Evolutionary conservation across 1,140 invertebrate species (phyloP).

Genomic region (Akabosia matsudoensis): DNA sequence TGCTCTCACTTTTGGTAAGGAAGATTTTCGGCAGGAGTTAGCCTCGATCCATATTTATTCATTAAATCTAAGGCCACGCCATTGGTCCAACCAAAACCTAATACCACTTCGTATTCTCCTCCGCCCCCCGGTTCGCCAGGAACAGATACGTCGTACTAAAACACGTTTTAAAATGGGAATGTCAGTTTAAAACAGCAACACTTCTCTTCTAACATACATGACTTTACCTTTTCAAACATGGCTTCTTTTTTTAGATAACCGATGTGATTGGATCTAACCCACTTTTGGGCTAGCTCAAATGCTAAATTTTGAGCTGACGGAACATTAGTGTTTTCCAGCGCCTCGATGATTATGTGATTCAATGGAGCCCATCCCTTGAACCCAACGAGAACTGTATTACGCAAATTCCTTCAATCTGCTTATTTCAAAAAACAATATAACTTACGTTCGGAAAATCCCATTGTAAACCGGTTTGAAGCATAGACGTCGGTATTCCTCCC

Average conservation of each 20-base stretch:
- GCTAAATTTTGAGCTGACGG: constrained; percentile 45
- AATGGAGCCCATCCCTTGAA: constrained; percentile 48
- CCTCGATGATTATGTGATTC: constrained; percentile 48
- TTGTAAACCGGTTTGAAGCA: constrained; percentile 47
- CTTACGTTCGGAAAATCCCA: constrained; percentile 51
- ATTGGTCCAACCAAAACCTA: constrained; percentile 93
- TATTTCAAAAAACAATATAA: not conserved
- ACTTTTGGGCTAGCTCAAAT: constrained; percentile 49
- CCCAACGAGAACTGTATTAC: not conserved
- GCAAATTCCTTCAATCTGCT: not conserved
- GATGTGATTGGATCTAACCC: constrained; percentile 52
- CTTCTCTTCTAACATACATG: not conserved
- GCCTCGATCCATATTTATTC: constrained; percentile 59
- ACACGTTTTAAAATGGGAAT: constrained; percentile 32
- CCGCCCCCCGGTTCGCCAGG: constrained; percentile 73
- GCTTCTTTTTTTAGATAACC: constrained; percentile 50
- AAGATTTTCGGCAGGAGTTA: constrained; percentile 18
- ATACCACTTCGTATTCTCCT: constrained; percentile 83
- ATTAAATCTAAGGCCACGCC: constrained; percentile 79
- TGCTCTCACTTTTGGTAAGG: not conserved
- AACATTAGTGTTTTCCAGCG: constrained; percentile 48
- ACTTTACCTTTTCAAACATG: constrained; percentile 57
- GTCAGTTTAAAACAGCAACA: not conserved
- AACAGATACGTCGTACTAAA: constrained; percentile 67
- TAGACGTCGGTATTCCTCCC: constrained; percentile 47